These are phyloP conservation scores for Lycaon pictus DNA, from an alignment of 2,113 vertebrate genomes.

Conservation along the genomic window DNA sequence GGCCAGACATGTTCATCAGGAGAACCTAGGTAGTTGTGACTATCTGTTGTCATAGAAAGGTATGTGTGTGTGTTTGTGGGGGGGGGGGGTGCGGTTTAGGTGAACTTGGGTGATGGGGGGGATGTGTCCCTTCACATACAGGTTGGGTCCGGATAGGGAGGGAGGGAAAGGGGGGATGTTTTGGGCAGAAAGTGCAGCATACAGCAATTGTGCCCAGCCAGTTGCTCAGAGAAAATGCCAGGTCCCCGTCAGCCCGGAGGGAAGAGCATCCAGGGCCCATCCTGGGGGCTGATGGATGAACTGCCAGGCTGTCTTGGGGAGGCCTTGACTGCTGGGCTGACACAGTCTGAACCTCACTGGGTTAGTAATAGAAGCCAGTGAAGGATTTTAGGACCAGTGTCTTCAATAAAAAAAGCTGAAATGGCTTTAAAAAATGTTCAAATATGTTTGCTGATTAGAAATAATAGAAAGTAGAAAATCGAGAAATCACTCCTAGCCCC, in stretches of 20 bases:
- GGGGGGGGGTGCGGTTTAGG: not conserved
- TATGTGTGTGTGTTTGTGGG: not conserved
- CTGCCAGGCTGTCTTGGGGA: not conserved
- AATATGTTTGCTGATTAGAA: not conserved
- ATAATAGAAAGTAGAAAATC: not conserved
- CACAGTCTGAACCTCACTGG: not conserved
- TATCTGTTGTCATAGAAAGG: accelerated
- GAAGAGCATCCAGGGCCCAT: not conserved
- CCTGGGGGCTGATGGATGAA: not conserved
- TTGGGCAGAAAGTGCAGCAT: accelerated
- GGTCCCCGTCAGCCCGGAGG: accelerated
- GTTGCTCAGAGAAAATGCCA: not conserved
- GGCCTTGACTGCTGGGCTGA: not conserved
- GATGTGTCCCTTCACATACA: not conserved
- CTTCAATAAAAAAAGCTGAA: not conserved
- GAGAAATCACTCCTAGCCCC: not conserved
- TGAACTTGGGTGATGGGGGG: accelerated
- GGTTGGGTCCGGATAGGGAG: not conserved
- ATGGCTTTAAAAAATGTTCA: not conserved
- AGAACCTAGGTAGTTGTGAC: not conserved
- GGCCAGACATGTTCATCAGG: not conserved
- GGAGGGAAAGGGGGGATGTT: not conserved
- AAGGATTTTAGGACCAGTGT: not conserved
- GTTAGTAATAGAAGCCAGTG: accelerated
- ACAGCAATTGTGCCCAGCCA: not conserved